Evolutionary conservation across 2,113 vertebrate genomes (phyloP).

Genomic region (Upupa epops): DNA sequence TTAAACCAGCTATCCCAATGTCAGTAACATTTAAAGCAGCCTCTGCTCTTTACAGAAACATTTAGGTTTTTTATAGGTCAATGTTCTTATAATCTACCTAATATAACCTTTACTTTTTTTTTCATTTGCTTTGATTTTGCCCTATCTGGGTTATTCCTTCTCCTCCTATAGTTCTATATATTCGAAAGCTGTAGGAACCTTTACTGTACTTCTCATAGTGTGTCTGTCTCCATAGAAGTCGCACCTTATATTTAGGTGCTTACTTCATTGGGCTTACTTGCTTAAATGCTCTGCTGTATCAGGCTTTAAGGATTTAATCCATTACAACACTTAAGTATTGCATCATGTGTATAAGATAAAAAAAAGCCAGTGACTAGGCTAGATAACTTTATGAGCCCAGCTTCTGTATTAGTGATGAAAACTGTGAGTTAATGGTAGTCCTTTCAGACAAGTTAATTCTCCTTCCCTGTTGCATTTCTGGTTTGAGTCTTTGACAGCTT

Average conservation of each 20-base stretch:
- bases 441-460: background rate
- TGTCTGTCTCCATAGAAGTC: background rate
- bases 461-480: background rate
- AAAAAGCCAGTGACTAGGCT: background rate
- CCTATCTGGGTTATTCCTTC: background rate
- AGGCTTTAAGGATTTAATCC: slow-evolving; percentile 38
- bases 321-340: background rate
- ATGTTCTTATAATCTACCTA: background rate
- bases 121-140: background rate
- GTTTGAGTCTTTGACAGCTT: background rate
- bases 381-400: background rate
- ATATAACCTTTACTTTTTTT: background rate
- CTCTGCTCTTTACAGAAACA: background rate
- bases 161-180: background rate
- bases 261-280: slow-evolving; percentile 13
- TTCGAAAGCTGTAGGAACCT: background rate
- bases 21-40: background rate
- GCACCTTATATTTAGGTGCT: slow-evolving; percentile 11
- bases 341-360: background rate
- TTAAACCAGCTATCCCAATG: no score
- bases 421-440: background rate
- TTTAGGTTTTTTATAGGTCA: background rate
- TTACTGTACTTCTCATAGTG: background rate
- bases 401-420: background rate
- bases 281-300: background rate